Conservation (phyloP, 1,140 invertebrate species). For the Phenacoccus solenopsis region DNA sequence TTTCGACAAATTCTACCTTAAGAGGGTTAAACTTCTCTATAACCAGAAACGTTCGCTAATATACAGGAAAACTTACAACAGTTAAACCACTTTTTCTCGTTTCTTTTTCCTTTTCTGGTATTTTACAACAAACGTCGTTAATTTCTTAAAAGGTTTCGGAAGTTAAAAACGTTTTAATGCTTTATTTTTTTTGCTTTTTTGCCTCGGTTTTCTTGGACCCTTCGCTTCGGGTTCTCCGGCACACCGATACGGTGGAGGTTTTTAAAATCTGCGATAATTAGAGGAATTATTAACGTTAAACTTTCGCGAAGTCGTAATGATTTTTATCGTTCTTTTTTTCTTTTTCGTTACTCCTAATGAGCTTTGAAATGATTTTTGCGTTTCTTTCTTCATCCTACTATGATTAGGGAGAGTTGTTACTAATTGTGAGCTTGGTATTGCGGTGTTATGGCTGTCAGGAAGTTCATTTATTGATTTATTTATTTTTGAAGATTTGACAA, state of each 20-base stretch:
- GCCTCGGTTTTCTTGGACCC: neutral
- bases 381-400: too few species aligned
- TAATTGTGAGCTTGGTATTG: too few species aligned
- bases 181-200: neutral
- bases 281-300: neutral
- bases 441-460: too few species aligned
- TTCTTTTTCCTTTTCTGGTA: neutral
- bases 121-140: slow-evolving; percentile 11
- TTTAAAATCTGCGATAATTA: neutral
- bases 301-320: neutral
- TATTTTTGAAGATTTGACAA: too few species aligned
- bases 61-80: slow-evolving; percentile 12
- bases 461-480: too few species aligned
- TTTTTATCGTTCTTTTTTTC: too few species aligned
- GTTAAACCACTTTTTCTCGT: neutral
- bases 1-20: neutral
- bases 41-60: neutral
- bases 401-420: too few species aligned
- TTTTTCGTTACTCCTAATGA: too few species aligned
- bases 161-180: slow-evolving; percentile 9
- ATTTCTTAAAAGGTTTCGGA: slow-evolving; percentile 8
- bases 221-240: neutral
- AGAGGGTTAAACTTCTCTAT: too few species aligned
- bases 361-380: neutral
- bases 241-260: neutral